These are phyloP conservation scores for Morinoia aosen DNA, from an alignment of 2,888 invertebrate species.

Conservation along the genomic window DNA sequence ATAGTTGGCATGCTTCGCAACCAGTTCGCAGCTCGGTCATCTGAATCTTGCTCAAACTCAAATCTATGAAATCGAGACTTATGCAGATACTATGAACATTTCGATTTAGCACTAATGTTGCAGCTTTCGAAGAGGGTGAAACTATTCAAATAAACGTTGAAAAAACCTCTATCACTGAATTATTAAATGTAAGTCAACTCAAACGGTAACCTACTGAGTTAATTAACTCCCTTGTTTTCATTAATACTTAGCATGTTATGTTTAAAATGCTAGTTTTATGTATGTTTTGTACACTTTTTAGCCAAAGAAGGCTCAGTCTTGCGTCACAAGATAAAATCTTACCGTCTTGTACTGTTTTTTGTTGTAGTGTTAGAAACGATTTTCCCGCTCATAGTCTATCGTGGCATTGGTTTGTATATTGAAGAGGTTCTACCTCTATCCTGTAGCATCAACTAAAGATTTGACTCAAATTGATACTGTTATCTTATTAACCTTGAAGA, in stretches of 20 bases:
- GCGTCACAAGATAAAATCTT: background rate
- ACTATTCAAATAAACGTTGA: background rate
- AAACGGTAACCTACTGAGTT: background rate
- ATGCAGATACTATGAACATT: background rate
- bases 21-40: background rate
- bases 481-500: background rate
- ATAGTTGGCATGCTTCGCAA: background rate
- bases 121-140: background rate
- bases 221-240: background rate
- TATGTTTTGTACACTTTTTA: background rate
- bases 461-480: background rate
- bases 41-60: background rate
- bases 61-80: background rate
- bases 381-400: background rate
- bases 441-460: background rate
- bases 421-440: background rate
- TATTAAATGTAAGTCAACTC: background rate
- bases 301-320: background rate
- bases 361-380: background rate
- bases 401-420: background rate
- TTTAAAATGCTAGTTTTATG: background rate
- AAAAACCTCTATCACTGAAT: background rate
- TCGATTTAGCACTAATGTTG: background rate
- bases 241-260: background rate
- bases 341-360: background rate